phyloP scores from a whole-genome alignment of 2,797 vertebrate species.

The Anas bahamensis region DNA sequence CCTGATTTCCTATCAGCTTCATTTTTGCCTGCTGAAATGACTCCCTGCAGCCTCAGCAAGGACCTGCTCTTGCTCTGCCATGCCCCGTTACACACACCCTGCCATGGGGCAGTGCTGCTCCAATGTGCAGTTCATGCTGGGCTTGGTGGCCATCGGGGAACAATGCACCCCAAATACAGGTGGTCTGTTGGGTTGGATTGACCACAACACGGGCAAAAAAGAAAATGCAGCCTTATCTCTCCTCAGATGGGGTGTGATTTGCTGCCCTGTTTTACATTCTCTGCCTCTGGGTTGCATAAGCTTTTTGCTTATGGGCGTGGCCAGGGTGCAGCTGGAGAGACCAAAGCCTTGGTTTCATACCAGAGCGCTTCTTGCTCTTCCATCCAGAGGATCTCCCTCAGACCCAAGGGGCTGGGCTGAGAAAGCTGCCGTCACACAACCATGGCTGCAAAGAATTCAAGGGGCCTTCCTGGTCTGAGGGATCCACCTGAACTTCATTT shows the following conservation, averaged over 20 bases:
- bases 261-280: not conserved
- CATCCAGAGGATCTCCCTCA: not conserved
- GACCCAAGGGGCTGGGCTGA: not conserved
- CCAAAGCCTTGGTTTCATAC: not conserved
- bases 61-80: not conserved
- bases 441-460: not conserved
- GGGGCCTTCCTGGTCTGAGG: not conserved
- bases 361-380: not conserved
- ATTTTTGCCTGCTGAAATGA: not conserved
- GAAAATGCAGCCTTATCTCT: not conserved
- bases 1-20: not conserved
- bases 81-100: not conserved
- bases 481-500: not conserved
- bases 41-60: not conserved
- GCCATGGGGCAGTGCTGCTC: not conserved
- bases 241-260: not conserved
- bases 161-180: not conserved
- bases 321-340: not conserved
- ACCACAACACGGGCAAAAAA: not conserved
- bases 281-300: not conserved
- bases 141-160: not conserved
- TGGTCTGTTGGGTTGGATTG: not conserved
- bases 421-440: not conserved
- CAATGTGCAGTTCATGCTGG: not conserved
- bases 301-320: not conserved